Evolutionary conservation across 1,140 invertebrate species (phyloP), one percentile per base, ranked within the genome.

Genomic region (Bradynema listronoti): DNA sequence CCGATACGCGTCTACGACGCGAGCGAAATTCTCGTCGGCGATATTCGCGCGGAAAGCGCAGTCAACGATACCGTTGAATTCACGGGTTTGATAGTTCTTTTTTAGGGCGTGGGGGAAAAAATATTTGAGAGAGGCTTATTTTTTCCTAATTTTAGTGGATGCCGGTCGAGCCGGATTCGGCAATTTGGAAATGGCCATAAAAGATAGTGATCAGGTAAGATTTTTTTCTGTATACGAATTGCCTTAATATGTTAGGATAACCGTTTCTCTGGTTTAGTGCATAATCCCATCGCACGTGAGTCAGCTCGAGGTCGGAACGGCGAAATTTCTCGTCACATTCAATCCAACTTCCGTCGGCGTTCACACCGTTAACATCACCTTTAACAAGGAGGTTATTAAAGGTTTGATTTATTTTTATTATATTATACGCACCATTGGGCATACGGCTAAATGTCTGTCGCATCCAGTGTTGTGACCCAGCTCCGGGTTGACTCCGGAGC

Each of bases 81-180:
- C 56, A 77, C 74, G 22, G 52, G 52, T 55, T 41, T 49, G 11
- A 49, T 49, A 49, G 34, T 19, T 9, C 46, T 11, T 42, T 49
- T n/a, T 11, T n/a, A 49, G 30, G 9, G 19, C 11, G 46, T 49
- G 46, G n/a, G 34, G 11, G 11, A 42, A 49, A 53, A 45, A 53
- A 50, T 7, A n/a, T 55, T 43, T 55, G 9, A 27, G n/a, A 55
- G 16, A 45, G 52, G 7, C 27, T 45, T n/a, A 24, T 53, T 42
- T 42, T 9, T 11, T 9, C 46, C n/a, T 30, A 27, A 46, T 72
- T 63, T 39, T 62, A 81, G 81, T 82, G 25, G 80, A 83, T 67
- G 80, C 80, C 4, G 77, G 77, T 14, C 61, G 70, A 27, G 81
- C 81, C 50, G 81, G 81, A 1, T 81, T 81, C 53, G 81, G 81